Conservation (phyloP, 2,797 vertebrate species). For the Cryptoblepharus egeriae region DNA sequence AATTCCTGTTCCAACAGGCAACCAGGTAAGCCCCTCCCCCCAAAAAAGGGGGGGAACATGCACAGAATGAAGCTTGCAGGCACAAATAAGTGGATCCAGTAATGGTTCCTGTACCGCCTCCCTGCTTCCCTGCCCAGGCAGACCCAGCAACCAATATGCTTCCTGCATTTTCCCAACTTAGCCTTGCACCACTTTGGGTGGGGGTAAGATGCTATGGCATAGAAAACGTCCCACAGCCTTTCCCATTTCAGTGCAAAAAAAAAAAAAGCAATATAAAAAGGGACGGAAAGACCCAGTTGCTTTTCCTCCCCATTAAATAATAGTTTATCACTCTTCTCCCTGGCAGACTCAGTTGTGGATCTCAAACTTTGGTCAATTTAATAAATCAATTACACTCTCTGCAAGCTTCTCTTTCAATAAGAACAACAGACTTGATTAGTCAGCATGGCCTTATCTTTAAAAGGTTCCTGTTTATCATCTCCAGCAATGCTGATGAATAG, state of each 20-base stretch:
- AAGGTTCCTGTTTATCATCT: slow-evolving; percentile 69
- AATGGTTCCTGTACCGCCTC: no score
- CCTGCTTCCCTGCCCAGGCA: no score
- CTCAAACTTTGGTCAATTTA: slow-evolving; percentile 29
- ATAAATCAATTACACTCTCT: slow-evolving; percentile 37
- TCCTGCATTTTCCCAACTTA: no score
- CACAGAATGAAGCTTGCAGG: no score
- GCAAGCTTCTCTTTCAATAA: slow-evolving; percentile 36
- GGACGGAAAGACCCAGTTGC: neutral
- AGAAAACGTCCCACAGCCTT: no score
- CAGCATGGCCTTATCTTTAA: slow-evolving; percentile 68
- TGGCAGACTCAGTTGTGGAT: neutral
- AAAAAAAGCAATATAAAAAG: neutral
- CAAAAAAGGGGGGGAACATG: no score
- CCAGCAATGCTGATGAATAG: slow-evolving; percentile 76
- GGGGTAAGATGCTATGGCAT: no score
- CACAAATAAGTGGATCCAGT: no score
- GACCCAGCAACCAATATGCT: no score
- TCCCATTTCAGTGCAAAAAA: neutral
- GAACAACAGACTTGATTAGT: slow-evolving; percentile 68
- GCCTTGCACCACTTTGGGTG: no score
- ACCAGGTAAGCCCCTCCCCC: no score
- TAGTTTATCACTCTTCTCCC: neutral
- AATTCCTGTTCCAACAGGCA: no score
- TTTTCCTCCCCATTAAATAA: neutral